These are phyloP conservation scores for Gyps fulvus DNA, from an alignment of 2,113 vertebrate genomes.

Conservation along the genomic window DNA sequence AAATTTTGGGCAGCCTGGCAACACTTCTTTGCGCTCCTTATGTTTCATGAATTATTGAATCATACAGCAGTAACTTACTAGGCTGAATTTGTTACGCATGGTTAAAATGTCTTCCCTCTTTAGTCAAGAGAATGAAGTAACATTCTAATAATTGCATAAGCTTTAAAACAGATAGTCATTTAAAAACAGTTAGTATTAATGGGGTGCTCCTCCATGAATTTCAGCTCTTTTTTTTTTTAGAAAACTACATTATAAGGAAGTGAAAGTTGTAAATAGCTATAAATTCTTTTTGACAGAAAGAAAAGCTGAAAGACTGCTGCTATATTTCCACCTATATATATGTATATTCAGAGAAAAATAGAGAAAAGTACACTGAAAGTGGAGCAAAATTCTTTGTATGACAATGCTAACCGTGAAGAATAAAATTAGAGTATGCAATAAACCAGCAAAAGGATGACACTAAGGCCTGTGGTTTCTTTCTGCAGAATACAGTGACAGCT, in stretches of 20 bases:
- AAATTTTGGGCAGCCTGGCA: neutral
- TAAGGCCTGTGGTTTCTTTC: neutral
- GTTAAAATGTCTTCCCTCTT: neutral
- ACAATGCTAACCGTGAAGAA: neutral
- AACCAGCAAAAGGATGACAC: neutral
- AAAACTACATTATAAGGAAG: neutral
- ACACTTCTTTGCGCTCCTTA: neutral
- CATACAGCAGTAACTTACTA: neutral
- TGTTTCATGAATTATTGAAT: slow-evolving; percentile 22
- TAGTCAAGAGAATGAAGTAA: neutral
- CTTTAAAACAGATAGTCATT: neutral
- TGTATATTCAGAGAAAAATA: neutral
- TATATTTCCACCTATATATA: neutral
- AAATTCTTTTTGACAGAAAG: neutral
- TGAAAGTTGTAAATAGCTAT: neutral
- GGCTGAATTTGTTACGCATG: neutral
- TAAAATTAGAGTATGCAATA: neutral
- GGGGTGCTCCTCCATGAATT: neutral
- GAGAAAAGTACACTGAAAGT: neutral
- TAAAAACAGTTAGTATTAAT: neutral
- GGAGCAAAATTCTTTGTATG: neutral
- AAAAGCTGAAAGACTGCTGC: neutral
- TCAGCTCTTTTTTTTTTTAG: neutral
- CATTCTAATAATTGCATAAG: neutral
- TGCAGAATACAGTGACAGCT: neutral